Conservation (phyloP, 2,113 vertebrate species). For the Anoura caudifer region DNA sequence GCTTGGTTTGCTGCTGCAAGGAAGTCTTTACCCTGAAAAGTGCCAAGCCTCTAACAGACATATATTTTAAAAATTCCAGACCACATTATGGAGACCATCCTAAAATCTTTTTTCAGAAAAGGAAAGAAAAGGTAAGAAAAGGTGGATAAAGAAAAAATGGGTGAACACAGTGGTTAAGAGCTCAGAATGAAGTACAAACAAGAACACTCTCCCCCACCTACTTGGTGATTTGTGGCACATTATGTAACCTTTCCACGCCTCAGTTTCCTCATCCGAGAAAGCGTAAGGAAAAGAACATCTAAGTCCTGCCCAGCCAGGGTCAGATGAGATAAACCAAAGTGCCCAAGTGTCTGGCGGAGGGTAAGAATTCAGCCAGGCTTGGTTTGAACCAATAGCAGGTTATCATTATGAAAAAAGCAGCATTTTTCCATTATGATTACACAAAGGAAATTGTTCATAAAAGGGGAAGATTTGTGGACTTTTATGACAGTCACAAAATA, state of each 20-base stretch:
- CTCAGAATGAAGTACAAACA: neutral
- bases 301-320: neutral
- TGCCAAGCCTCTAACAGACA: too few species aligned
- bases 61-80: neutral
- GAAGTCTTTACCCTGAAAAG: neutral
- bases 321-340: neutral
- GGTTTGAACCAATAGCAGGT: neutral
- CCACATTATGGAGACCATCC: neutral
- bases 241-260: neutral
- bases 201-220: neutral
- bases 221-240: neutral
- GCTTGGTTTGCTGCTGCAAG: neutral
- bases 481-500: neutral
- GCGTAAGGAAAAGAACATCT: neutral
- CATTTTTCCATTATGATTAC: neutral
- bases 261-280: neutral
- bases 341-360: neutral
- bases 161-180: neutral
- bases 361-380: neutral
- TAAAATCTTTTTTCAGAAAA: neutral
- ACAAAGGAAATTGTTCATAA: neutral
- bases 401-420: neutral
- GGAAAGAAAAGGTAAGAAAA: neutral
- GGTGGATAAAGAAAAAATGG: neutral
- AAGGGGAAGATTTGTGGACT: neutral